A percentile compares a stretch with the other conserved stretches of the same genome.
phyloP scores from a whole-genome alignment of 2,113 vertebrate genomes.

The Brachyistius frenatus region DNA sequence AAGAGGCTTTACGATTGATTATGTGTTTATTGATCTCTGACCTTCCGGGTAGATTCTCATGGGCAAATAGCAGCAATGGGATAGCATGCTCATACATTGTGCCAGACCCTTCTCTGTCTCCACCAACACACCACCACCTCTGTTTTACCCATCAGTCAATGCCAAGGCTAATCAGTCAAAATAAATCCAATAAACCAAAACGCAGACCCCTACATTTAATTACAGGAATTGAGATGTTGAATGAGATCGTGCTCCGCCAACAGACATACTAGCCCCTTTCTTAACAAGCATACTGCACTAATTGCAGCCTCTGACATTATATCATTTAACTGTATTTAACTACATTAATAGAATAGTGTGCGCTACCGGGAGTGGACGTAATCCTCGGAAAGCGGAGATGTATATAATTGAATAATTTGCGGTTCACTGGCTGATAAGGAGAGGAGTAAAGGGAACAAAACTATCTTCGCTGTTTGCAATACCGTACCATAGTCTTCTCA shows the following conservation, averaged over 20 bases:
- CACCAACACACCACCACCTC: conserved; percentile 62
- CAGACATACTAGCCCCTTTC: conserved; percentile 72
- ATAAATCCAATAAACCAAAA: conserved; percentile 81
- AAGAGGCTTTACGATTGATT: conserved; percentile 9
- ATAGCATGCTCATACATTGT: conserved; percentile 31
- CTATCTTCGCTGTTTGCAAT: conserved; percentile 42
- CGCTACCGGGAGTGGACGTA: conserved; percentile 47
- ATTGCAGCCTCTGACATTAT: conserved; percentile 72
- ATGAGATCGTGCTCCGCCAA: conserved; percentile 50
- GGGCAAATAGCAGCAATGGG: neutral
- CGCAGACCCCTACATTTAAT: conserved; percentile 78
- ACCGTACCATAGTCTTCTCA: conserved; percentile 65
- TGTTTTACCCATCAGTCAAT: conserved; percentile 69
- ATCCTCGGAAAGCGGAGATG: conserved; percentile 63
- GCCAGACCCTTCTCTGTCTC: conserved; percentile 55
- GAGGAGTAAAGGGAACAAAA: conserved; percentile 47
- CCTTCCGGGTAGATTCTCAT: conserved; percentile 13
- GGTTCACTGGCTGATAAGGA: conserved; percentile 58
- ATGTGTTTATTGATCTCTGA: conserved; percentile 43
- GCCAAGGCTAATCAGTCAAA: conserved; percentile 63
- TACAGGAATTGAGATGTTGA: conserved; percentile 72
- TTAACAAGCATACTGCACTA: conserved; percentile 61
- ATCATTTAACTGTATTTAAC: conserved; percentile 81
- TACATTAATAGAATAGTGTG: conserved; percentile 70
- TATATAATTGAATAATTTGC: conserved; percentile 74